phyloP scores from a whole-genome alignment of 64 coral and sea anemone species.

The Porites australiensis region DNA sequence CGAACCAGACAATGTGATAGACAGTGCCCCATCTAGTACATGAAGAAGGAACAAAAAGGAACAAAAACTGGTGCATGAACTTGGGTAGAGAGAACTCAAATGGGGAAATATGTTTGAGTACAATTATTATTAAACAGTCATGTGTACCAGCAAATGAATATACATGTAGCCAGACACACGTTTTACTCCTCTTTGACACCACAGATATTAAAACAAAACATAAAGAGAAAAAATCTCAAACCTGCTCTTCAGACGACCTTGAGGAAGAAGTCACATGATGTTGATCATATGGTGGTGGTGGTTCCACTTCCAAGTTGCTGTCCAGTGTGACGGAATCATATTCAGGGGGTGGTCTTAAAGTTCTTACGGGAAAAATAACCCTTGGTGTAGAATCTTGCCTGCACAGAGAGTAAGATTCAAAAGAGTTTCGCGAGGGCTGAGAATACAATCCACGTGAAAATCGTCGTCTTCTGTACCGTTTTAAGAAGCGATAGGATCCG shows the following conservation, averaged over 20 bases:
- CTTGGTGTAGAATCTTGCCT: not conserved
- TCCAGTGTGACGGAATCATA: conserved; percentile 41
- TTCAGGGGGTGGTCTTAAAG: conserved; percentile 18
- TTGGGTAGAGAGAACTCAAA: no score
- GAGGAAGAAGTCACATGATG: not conserved
- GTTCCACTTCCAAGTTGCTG: conserved; percentile 21
- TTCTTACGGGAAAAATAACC: not conserved
- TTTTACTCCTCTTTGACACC: not conserved
- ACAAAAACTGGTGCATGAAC: no score
- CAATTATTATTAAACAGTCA: no score
- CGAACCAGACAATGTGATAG: no score
- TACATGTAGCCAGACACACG: no score
- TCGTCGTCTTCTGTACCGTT: conserved; percentile 1
- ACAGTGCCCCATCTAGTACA: no score
- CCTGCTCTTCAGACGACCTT: not conserved
- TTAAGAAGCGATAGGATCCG: not conserved
- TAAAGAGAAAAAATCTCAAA: not conserved
- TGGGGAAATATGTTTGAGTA: no score
- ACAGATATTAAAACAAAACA: not conserved
- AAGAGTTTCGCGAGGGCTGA: not conserved
- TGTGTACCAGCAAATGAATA: no score
- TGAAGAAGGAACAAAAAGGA: no score
- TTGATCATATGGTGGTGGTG: conserved; percentile 12
- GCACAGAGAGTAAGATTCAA: not conserved
- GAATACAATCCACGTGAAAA: conserved; percentile 16